Evolutionary conservation across 1,140 invertebrate genomes (phyloP).

Genomic region (Ridgeia piscesae): DNA sequence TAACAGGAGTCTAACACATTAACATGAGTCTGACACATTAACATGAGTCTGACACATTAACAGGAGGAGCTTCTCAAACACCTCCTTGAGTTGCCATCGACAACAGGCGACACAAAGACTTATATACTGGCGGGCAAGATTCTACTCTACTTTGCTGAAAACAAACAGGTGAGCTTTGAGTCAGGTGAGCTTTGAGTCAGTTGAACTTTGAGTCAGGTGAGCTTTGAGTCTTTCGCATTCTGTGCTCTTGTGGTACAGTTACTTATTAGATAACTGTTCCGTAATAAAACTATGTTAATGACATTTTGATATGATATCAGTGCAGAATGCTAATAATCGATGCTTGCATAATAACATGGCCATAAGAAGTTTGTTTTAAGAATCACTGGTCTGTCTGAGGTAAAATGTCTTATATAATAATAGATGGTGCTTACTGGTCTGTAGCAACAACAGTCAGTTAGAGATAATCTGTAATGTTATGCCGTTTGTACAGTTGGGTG

Average conservation of each 20-base stretch:
- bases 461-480: neutral
- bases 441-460: neutral
- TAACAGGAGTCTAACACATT: too few relatives aligned
- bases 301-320: neutral
- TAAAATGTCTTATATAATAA: neutral
- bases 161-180: conserved; percentile 38
- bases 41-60: too few relatives aligned
- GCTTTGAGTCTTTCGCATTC: neutral
- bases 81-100: conserved; percentile 42
- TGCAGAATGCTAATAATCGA: neutral
- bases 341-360: neutral
- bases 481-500: neutral
- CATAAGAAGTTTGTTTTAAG: neutral
- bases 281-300: neutral
- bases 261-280: neutral
- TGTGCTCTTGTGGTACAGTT: neutral
- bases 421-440: too few relatives aligned
- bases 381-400: neutral
- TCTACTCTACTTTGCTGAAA: conserved; percentile 52
- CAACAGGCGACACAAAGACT: conserved; percentile 45
- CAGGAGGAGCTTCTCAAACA: conserved; percentile 46
- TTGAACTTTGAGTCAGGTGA: too few relatives aligned
- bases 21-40: too few relatives aligned
- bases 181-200: conserved; percentile 38
- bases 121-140: conserved; percentile 51